These are phyloP conservation scores for Helleia helle DNA, from an alignment of 2,888 invertebrate genomes.

Conservation along the genomic window DNA sequence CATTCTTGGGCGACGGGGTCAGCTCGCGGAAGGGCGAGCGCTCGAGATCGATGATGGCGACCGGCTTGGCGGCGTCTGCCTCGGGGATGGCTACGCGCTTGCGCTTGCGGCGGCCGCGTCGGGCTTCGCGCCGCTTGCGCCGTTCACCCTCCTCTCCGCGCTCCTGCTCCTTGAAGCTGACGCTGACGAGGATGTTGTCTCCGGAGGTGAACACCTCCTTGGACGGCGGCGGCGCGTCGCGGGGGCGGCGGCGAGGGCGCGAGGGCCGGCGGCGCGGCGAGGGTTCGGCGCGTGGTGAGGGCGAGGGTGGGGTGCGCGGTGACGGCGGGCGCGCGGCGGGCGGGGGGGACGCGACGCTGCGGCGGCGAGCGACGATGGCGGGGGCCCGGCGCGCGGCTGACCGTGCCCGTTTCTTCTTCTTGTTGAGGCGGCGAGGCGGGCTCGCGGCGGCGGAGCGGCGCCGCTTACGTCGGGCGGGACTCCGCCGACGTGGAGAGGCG, in stretches of 20 bases:
- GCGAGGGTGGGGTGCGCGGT: constrained; percentile 28
- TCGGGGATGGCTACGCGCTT: constrained; percentile 26
- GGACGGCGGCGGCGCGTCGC: constrained; percentile 68
- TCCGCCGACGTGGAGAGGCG: constrained; percentile 28
- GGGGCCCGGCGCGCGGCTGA: constrained; percentile 30
- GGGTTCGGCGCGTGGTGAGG: constrained; percentile 28
- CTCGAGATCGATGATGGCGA: constrained; percentile 89
- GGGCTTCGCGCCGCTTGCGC: constrained; percentile 30
- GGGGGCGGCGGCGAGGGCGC: constrained; percentile 45
- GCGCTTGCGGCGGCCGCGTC: constrained; percentile 27
- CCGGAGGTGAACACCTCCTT: constrained; percentile 95
- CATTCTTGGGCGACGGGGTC: constrained; percentile 84
- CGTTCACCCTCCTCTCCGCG: constrained; percentile 40
- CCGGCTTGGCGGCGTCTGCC: constrained; percentile 72
- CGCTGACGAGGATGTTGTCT: constrained; percentile 93
- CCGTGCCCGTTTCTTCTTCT: constrained; percentile 44
- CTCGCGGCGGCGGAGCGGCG: constrained; percentile 33
- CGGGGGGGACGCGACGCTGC: constrained; percentile 76
- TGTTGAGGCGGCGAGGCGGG: constrained; percentile 32
- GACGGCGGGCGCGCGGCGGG: constrained; percentile 43
- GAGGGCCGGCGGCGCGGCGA: constrained; percentile 30
- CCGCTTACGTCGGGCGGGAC: constrained; percentile 27
- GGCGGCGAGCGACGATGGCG: constrained; percentile 78
- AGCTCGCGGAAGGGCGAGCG: constrained; percentile 89
- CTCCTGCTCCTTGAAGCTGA: constrained; percentile 87